Conservation (phyloP, 2,888 invertebrate species). For the Acrobasis consociella region DNA sequence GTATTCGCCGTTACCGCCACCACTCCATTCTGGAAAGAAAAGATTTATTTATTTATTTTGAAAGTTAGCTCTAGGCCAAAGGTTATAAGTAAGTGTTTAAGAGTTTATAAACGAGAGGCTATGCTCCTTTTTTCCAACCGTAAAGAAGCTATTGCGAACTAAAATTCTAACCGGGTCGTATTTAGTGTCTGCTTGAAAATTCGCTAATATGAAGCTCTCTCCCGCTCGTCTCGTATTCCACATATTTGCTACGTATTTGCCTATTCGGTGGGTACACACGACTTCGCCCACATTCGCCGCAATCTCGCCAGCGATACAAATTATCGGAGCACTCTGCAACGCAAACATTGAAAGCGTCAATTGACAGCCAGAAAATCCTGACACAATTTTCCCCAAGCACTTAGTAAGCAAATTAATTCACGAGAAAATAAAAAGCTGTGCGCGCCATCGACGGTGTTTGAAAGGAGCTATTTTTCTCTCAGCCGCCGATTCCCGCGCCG, state of each 20-base stretch:
- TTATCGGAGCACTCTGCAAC: slow-evolving; percentile 47
- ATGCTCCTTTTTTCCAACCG: not conserved
- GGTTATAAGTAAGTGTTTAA: not conserved
- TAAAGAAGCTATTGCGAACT: not conserved
- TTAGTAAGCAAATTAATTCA: slow-evolving; percentile 72
- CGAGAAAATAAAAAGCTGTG: slow-evolving; percentile 56
- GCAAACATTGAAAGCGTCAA: slow-evolving; percentile 57
- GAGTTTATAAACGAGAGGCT: too few species aligned
- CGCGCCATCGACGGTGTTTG: slow-evolving; percentile 51
- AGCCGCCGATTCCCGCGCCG: slow-evolving; percentile 51
- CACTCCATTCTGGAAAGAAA: slow-evolving; percentile 88
- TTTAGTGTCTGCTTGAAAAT: not conserved
- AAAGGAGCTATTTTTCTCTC: slow-evolving; percentile 61
- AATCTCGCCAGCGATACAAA: slow-evolving; percentile 42
- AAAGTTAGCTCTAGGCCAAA: not conserved
- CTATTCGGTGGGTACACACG: slow-evolving; percentile 34
- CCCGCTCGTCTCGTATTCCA: slow-evolving; percentile 1
- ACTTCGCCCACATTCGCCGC: slow-evolving; percentile 35
- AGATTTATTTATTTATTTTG: slow-evolving; percentile 1
- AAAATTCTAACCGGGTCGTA: not conserved
- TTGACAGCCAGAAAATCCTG: slow-evolving; percentile 54
- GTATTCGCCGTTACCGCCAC: slow-evolving; percentile 87
- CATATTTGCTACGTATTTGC: slow-evolving; percentile 7
- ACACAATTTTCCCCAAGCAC: slow-evolving; percentile 57
- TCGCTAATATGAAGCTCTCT: not conserved